Evolutionary conservation across 1,140 invertebrate genomes (phyloP).

Genomic region (Vollenhovia emeryi): DNA sequence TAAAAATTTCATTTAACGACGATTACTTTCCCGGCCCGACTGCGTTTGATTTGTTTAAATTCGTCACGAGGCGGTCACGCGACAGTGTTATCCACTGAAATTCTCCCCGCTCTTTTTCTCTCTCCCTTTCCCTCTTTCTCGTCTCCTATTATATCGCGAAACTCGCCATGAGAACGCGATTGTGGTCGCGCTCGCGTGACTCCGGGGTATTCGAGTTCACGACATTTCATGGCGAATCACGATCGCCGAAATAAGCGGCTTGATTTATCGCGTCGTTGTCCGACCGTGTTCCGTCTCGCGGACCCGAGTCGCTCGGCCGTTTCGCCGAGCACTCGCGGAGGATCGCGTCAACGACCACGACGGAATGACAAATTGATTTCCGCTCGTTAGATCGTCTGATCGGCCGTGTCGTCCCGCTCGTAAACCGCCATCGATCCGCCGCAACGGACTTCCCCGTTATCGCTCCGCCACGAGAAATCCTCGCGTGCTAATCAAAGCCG

Average conservation of each 20-base stretch:
- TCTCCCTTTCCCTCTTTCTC: not conserved
- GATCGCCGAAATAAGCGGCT: constrained; percentile 46
- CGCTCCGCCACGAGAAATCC: constrained; percentile 32
- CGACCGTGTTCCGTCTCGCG: not conserved
- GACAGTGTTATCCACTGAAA: constrained; percentile 21
- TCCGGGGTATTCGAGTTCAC: constrained; percentile 16
- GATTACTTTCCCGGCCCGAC: not conserved
- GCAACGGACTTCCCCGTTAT: constrained; percentile 19
- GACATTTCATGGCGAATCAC: constrained; percentile 42
- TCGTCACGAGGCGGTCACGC: constrained; percentile 38
- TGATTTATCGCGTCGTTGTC: constrained; percentile 51
- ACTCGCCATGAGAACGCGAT: constrained; percentile 18
- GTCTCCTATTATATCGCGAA: constrained; percentile 11
- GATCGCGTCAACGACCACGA: constrained; percentile 1
- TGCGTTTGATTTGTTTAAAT: constrained; percentile 22
- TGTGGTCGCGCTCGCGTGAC: constrained; percentile 39
- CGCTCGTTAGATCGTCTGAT: constrained; percentile 33
- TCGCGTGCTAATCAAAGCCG: constrained; percentile 53
- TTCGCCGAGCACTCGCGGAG: not conserved
- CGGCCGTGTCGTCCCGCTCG: constrained; percentile 12
- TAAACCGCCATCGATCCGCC: constrained; percentile 29
- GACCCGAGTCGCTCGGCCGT: not conserved
- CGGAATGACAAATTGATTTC: constrained; percentile 52
- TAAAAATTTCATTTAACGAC: not conserved
- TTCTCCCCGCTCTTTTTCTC: not conserved